Conservation (phyloP, 2,888 invertebrate genomes). For the Chymomyza fuscimana region DNA sequence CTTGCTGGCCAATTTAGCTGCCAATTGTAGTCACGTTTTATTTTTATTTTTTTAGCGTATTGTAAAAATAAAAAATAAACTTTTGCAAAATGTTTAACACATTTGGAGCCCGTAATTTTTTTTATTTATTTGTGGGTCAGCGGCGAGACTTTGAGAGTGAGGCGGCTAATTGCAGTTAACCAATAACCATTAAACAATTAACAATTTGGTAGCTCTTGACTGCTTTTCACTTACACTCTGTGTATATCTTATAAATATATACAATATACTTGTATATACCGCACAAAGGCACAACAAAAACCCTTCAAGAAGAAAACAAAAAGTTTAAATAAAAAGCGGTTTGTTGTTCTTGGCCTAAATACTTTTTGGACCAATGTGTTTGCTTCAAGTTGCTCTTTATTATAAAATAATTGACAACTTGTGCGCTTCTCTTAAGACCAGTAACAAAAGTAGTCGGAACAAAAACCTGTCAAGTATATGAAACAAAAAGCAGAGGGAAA, state of each 20-base stretch:
- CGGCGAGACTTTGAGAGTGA: not conserved
- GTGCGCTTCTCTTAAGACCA: constrained; percentile 44
- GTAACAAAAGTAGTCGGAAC: constrained; percentile 33
- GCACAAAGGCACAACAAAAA: too few species aligned
- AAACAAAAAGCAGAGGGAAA: not conserved
- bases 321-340: too few species aligned
- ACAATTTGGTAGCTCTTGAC: constrained; percentile 3
- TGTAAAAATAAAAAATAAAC: too few species aligned
- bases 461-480: not conserved
- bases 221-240: too few species aligned
- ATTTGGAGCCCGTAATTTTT: not conserved
- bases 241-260: too few species aligned
- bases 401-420: constrained; percentile 73
- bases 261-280: too few species aligned
- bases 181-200: constrained; percentile 46
- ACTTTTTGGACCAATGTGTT: not conserved
- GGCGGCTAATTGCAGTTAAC: constrained; percentile 57
- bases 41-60: too few species aligned
- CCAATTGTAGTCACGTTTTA: too few species aligned
- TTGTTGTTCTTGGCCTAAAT: constrained; percentile 1
- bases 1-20: too few species aligned
- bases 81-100: too few species aligned
- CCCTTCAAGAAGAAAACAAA: too few species aligned
- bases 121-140: constrained; percentile 57
- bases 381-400: constrained; percentile 39